Evolutionary conservation across 2,113 vertebrate genomes (phyloP), one percentile per base, ranked within the genome.

Genomic region (Oceanodroma tethys): DNA sequence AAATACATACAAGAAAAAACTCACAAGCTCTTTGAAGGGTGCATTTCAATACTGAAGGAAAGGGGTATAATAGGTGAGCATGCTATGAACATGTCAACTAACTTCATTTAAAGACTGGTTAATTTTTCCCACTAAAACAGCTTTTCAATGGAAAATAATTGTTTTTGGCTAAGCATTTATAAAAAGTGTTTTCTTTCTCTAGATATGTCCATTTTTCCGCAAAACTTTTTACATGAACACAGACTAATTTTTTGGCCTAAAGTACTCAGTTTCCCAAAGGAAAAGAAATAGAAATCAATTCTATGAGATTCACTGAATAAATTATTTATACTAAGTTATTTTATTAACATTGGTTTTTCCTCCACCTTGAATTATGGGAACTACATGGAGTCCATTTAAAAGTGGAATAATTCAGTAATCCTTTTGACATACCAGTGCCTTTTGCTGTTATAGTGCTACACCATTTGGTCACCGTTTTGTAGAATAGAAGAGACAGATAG

Each of bases 71-170:
- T 11, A 68, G 10, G 11, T 45, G 12, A 79, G 8, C 11, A 59
- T 0, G 0, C 15, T 42, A n/a, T 14, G 40, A 89, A 75, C 12
- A 21, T 19, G 21, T 36, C 30, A 59, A 30, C 3, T 48, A 45
- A 21, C 14, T 36, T 43, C 1, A 40, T 75, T 56, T 79, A 59
- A 75, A 86, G 23, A 47, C 12, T 43, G 26, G 13, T 40, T 8
- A 40, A 9, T 62, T 90, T 82, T 90, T 60, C 30, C 36, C 42
- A 45, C 23, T 43, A 36, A n/a, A 86, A 40, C 3, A 60, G 34
- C 6, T 88, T 90, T 86, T 80, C 19, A 70, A 12, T 27, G 23
- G 26, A 86, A 90, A 68, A 34, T 1, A 5, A 17, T 18, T 48
- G 16, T 0, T 40, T 94, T 52, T 87, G 13, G 32, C 3, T 36